Conservation (phyloP, 37 sponge, comb jelly and placozoan species). For the Mnemiopsis leidyi region DNA sequence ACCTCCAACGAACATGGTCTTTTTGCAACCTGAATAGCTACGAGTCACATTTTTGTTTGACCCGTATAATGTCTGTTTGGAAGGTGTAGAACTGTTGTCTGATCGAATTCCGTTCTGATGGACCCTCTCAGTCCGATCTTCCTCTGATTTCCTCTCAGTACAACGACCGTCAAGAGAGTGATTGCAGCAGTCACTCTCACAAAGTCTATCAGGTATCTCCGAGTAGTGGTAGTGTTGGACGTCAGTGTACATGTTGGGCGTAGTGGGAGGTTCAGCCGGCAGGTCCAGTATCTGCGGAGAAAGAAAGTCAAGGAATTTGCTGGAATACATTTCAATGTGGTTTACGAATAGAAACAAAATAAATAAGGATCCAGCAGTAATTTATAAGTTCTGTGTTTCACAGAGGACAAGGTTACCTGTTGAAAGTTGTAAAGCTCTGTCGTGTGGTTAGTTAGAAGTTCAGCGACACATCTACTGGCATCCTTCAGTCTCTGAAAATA, state of each 20-base stretch:
- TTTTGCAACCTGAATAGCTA: not conserved
- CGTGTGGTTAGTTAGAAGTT: not conserved
- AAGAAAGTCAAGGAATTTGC: not conserved
- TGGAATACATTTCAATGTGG: no score
- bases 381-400: no score
- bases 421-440: not conserved
- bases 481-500: not conserved
- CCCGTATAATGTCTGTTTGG: not conserved
- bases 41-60: not conserved
- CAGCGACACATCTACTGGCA: not conserved
- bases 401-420: no score
- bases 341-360: no score
- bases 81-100: no score
- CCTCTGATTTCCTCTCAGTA: not conserved
- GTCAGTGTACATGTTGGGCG: not conserved
- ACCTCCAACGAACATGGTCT: not conserved
- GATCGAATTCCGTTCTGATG: not conserved
- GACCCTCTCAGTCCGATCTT: no score
- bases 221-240: not conserved
- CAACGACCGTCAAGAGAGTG: not conserved
- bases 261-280: not conserved
- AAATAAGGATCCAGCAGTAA: no score
- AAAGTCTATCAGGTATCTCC: not conserved
- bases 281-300: not conserved
- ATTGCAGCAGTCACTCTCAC: not conserved